Evolutionary conservation across 1,140 invertebrate species (phyloP).

Genomic region (Drosophila orena): DNA sequence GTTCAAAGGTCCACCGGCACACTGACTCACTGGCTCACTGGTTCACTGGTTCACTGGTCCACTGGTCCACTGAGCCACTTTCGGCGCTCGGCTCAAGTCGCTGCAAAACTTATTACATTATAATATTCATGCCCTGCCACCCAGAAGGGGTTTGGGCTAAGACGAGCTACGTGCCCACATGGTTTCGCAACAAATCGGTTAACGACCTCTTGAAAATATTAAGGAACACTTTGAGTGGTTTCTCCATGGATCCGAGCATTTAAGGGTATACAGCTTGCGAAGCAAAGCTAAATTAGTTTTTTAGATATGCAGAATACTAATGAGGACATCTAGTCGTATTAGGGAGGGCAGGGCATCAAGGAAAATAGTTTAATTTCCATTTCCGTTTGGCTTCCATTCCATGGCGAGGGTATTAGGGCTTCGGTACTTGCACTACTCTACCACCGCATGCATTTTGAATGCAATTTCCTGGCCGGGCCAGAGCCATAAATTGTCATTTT

Average conservation of each 20-base stretch:
- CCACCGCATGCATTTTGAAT: constrained; percentile 65
- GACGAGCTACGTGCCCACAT: constrained; percentile 3
- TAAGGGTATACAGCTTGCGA: too few relatives aligned
- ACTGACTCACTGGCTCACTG: too few relatives aligned
- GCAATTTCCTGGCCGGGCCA: constrained; percentile 58
- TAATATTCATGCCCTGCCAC: constrained; percentile 19
- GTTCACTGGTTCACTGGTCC: too few relatives aligned
- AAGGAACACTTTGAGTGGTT: neutral
- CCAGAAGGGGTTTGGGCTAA: constrained; percentile 5
- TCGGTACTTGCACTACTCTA: too few relatives aligned
- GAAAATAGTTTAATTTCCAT: neutral
- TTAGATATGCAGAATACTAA: too few relatives aligned
- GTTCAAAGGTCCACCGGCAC: too few relatives aligned
- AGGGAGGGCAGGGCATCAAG: too few relatives aligned
- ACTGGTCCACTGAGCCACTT: constrained; percentile 60
- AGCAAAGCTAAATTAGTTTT: too few relatives aligned
- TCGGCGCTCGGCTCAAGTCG: too few relatives aligned
- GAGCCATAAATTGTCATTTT: constrained; percentile 53
- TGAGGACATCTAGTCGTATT: too few relatives aligned
- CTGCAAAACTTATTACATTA: constrained; percentile 21
- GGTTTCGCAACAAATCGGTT: constrained; percentile 5
- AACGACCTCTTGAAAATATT: neutral
- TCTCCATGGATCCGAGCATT: neutral
- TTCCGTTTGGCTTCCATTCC: too few relatives aligned
- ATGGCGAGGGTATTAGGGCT: too few relatives aligned